Conservation (phyloP, 2,888 invertebrate species). For the Tinea pellionella region DNA sequence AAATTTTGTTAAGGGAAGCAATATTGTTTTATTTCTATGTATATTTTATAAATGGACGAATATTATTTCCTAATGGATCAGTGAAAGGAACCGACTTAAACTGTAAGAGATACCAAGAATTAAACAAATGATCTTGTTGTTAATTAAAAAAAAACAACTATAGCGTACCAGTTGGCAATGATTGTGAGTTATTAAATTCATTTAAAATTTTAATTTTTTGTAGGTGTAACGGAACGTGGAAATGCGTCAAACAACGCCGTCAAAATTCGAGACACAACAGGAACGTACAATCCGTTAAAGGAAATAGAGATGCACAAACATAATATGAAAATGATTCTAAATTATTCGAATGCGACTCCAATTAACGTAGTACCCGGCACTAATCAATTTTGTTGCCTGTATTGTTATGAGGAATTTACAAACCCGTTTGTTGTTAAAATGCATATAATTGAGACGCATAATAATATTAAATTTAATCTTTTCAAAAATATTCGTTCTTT, state of each 20-base stretch:
- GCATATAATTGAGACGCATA: slow-evolving; percentile 26
- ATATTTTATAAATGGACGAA: no score
- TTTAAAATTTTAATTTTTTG: no score
- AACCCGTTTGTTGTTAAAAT: slow-evolving; percentile 25
- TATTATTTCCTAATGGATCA: no score
- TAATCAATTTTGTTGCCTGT: slow-evolving; percentile 22
- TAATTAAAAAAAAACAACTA: background rate
- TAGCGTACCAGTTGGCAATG: no score
- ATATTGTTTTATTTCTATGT: no score
- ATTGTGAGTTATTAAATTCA: background rate
- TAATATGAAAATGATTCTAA: background rate
- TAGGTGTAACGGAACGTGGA: no score
- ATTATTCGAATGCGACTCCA: slow-evolving; percentile 11
- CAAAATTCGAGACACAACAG: background rate
- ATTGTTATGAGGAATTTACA: slow-evolving; percentile 25
- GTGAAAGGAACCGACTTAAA: no score
- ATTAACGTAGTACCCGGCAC: background rate
- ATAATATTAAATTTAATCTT: slow-evolving; percentile 15
- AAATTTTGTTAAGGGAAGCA: no score
- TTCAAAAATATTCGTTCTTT: slow-evolving; percentile 8
- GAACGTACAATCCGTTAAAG: background rate
- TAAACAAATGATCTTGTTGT: no score
- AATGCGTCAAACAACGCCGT: no score
- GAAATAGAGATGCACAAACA: slow-evolving; percentile 17
- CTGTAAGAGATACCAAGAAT: no score